Percentiles rank a stretch among this genome's conserved stretches.
These are phyloP conservation scores for Tragelaphus imberbis DNA, from an alignment of 2,113 vertebrate species.

Conservation along the genomic window DNA sequence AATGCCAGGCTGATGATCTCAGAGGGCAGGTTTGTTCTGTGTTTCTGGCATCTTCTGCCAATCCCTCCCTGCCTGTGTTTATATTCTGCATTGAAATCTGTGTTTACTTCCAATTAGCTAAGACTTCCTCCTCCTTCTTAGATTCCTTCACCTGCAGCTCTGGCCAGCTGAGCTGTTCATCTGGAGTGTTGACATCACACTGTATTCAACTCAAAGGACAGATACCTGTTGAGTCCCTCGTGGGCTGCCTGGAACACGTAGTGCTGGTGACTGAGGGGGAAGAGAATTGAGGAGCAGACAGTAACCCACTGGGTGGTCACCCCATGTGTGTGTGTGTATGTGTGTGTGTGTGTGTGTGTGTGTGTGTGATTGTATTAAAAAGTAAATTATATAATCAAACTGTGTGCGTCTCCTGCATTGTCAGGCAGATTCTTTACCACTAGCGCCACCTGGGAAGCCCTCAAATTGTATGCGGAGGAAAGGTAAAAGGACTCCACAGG, in stretches of 20 bases:
- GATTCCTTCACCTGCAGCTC: slow-evolving; percentile 25
- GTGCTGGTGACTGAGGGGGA: background rate
- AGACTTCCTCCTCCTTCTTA: background rate
- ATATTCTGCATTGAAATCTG: background rate
- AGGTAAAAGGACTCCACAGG: background rate
- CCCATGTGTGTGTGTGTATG: background rate
- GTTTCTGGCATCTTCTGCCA: background rate
- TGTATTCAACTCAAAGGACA: background rate
- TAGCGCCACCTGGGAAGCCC: background rate
- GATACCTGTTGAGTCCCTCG: background rate
- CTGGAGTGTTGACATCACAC: slow-evolving; percentile 2
- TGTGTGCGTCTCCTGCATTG: background rate
- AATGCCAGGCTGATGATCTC: background rate
- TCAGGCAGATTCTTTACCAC: background rate
- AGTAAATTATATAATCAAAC: background rate
- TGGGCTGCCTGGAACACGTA: background rate
- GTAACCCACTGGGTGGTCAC: background rate
- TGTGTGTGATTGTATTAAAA: background rate
- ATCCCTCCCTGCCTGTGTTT: background rate
- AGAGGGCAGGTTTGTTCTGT: background rate
- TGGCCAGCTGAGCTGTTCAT: background rate
- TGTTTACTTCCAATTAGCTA: background rate
- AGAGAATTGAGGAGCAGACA: background rate
- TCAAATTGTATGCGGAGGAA: background rate
- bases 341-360: background rate